A percentile compares a stretch with the other conserved stretches of the same genome.
phyloP scores from a whole-genome alignment of 2,888 invertebrate genomes.

The Epirrhoe tristata region DNA sequence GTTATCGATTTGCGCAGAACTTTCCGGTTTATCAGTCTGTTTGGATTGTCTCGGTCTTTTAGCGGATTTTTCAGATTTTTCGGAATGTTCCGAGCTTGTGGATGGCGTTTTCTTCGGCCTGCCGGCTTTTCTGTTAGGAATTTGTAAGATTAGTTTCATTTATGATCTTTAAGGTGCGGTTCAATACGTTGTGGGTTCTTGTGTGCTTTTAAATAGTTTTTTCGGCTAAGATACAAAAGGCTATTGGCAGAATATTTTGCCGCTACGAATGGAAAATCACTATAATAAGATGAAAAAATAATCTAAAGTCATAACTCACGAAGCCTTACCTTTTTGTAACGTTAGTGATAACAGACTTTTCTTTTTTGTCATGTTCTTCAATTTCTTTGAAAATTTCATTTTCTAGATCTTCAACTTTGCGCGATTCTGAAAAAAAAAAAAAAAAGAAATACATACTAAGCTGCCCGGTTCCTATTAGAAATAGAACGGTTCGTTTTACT shows the following conservation, averaged over 20 bases:
- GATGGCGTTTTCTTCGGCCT: slow-evolving; percentile 26
- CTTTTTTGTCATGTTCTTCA: slow-evolving; percentile 59
- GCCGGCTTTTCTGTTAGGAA: slow-evolving; percentile 20
- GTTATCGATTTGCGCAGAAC: not conserved
- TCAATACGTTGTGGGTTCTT: too few relatives aligned
- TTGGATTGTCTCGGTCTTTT: slow-evolving; percentile 19
- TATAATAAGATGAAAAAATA: too few relatives aligned
- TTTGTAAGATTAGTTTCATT: not conserved
- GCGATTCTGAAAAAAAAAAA: slow-evolving; percentile 54
- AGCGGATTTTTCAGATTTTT: slow-evolving; percentile 16
- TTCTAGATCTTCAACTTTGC: slow-evolving; percentile 67
- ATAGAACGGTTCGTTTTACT: too few relatives aligned
- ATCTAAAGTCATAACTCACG: too few relatives aligned
- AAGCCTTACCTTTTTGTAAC: slow-evolving; percentile 60
- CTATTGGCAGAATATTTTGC: too few relatives aligned
- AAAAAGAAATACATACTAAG: not conserved
- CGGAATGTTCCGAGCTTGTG: slow-evolving; percentile 22
- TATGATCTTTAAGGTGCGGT: not conserved
- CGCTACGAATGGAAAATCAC: too few relatives aligned
- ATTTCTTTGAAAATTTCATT: slow-evolving; percentile 73
- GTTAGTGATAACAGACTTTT: slow-evolving; percentile 41
- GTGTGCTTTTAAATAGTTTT: too few relatives aligned
- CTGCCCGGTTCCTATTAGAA: too few relatives aligned
- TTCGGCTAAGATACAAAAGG: too few relatives aligned
- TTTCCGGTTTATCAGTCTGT: slow-evolving; percentile 5